Conservation (phyloP, 1,140 invertebrate genomes). For the Camponotus floridanus region DNA sequence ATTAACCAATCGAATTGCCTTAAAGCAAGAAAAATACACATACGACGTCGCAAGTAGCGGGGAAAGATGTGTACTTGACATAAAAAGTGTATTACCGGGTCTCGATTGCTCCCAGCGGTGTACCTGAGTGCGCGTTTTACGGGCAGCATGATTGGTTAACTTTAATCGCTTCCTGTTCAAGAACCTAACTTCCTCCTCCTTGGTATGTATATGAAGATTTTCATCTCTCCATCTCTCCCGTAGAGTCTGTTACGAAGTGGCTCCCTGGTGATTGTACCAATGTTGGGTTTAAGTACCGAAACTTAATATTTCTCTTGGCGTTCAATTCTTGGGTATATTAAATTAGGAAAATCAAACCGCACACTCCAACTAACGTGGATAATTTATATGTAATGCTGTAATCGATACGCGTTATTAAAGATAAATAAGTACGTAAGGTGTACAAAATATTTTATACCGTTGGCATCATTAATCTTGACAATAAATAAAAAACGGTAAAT, state of each 20-base stretch:
- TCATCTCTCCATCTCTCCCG: conserved; percentile 22
- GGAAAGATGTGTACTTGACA: conserved; percentile 42
- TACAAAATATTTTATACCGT: neutral
- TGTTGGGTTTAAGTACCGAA: conserved; percentile 6
- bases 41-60: conserved; percentile 7
- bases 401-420: neutral
- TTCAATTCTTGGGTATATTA: conserved; percentile 3
- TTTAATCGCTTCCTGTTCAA: conserved; percentile 61
- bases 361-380: neutral
- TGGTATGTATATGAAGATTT: conserved; percentile 40
- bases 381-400: neutral
- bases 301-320: conserved; percentile 16
- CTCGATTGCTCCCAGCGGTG: conserved; percentile 56
- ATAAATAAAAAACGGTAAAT: neutral
- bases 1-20: conserved; percentile 39
- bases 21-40: conserved; percentile 1
- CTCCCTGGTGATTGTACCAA: conserved; percentile 36
- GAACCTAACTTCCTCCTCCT: conserved; percentile 31
- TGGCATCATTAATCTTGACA: neutral
- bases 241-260: conserved; percentile 8
- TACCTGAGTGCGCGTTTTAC: conserved; percentile 37
- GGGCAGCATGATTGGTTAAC: conserved; percentile 50
- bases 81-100: conserved; percentile 57
- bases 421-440: neutral
- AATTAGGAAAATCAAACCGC: neutral